Conservation (phyloP, 2,113 vertebrate genomes). For the Motacilla tschutschensis region DNA sequence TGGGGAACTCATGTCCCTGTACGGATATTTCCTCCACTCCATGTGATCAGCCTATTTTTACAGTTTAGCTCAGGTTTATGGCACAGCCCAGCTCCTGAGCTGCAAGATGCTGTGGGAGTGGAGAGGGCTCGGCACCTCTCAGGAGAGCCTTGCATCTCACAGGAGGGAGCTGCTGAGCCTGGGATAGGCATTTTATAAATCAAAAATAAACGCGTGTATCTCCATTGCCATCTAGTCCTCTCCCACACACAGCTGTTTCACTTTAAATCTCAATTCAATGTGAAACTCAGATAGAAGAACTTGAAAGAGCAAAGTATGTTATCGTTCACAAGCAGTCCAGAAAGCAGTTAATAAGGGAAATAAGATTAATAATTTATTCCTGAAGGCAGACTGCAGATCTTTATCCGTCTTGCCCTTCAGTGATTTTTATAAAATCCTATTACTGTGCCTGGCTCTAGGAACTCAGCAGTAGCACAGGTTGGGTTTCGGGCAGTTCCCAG, state of each 20-base stretch:
- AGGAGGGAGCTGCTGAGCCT: constrained; percentile 56
- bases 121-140: constrained; percentile 33
- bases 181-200: constrained; percentile 45
- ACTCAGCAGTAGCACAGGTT: background rate
- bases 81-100: constrained; percentile 27
- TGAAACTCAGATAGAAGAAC: constrained; percentile 42
- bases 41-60: constrained; percentile 17
- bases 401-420: background rate
- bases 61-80: background rate
- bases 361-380: constrained; percentile 54
- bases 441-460: background rate
- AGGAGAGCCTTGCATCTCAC: constrained; percentile 37
- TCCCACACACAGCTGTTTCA: constrained; percentile 68
- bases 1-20: background rate
- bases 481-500: background rate
- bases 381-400: constrained; percentile 46
- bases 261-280: constrained; percentile 50
- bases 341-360: constrained; percentile 60
- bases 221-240: constrained; percentile 51
- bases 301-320: constrained; percentile 57
- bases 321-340: constrained; percentile 18
- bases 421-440: constrained; percentile 14
- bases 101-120: constrained; percentile 52
- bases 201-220: constrained; percentile 63
- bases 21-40: background rate